Conservation (phyloP, 2,888 invertebrate species). For the Drosophila maculinotata region DNA sequence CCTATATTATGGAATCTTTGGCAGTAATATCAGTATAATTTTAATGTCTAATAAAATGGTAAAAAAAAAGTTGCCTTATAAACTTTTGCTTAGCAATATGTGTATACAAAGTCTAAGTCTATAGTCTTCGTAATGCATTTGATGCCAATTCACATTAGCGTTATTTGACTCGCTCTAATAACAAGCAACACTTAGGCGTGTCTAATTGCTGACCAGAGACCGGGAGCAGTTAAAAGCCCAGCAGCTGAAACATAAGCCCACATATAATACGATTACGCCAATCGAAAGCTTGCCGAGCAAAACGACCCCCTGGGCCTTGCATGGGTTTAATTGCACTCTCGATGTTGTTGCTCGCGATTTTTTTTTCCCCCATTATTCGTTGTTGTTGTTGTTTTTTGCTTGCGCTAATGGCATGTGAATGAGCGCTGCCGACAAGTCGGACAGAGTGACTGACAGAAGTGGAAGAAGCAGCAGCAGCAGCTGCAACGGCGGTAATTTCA, state of each 20-base stretch:
- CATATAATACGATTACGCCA: constrained; percentile 11
- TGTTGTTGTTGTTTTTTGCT: constrained; percentile 19
- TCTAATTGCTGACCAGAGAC: constrained; percentile 39
- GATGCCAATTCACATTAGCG: not conserved
- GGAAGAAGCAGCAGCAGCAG: constrained; percentile 18
- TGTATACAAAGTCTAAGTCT: too few relatives aligned
- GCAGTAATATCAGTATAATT: too few relatives aligned
- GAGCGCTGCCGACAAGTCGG: constrained; percentile 16
- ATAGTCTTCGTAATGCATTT: not conserved
- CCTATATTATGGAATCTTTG: not conserved
- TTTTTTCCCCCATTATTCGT: too few relatives aligned
- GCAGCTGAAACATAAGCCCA: constrained; percentile 1
- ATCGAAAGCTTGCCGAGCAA: constrained; percentile 30
- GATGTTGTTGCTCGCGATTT: constrained; percentile 26
- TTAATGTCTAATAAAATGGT: too few relatives aligned
- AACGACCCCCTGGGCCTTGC: constrained; percentile 58
- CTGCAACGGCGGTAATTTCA: constrained; percentile 20
- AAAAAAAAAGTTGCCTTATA: too few relatives aligned
- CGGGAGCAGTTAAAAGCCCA: constrained; percentile 1
- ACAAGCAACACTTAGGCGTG: constrained; percentile 24
- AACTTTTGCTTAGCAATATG: too few relatives aligned
- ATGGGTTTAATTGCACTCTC: constrained; percentile 68
- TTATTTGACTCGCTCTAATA: constrained; percentile 35
- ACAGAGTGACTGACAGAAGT: constrained; percentile 14
- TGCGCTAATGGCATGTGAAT: constrained; percentile 56